Evolutionary conservation across 2,888 invertebrate species (phyloP).

Genomic region (Dryobota labecula): DNA sequence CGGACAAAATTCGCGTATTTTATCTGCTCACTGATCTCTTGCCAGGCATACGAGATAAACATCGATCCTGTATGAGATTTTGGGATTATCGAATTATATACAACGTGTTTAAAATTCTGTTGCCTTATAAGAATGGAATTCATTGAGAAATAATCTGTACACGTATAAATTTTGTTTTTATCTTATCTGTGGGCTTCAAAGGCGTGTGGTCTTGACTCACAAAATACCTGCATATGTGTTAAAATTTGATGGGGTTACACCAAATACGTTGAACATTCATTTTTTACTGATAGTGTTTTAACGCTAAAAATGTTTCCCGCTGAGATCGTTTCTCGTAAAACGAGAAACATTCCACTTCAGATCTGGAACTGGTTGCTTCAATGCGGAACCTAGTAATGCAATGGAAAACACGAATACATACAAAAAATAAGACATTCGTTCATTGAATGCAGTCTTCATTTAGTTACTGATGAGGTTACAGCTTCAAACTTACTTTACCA

Average conservation of each 20-base stretch:
- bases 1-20: conserved; percentile 33
- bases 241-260: conserved; percentile 7
- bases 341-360: conserved; percentile 33
- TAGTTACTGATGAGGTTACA: conserved; percentile 5
- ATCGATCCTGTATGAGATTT: conserved; percentile 43
- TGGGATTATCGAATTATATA: conserved; percentile 48
- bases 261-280: neutral
- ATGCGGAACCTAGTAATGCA: conserved; percentile 38
- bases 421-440: conserved; percentile 21
- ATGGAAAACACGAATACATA: conserved; percentile 20
- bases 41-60: conserved; percentile 44
- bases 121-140: conserved; percentile 35
- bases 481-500: conserved; percentile 12
- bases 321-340: conserved; percentile 15
- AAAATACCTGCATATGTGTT: conserved; percentile 13
- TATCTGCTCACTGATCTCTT: conserved; percentile 45
- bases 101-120: conserved; percentile 48
- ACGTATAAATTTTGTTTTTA: conserved; percentile 49
- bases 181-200: conserved; percentile 43
- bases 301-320: conserved; percentile 1
- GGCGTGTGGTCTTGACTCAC: conserved; percentile 20
- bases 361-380: conserved; percentile 35
- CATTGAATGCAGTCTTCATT: conserved; percentile 25
- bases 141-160: conserved; percentile 35
- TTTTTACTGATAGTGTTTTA: neutral